Percentiles rank a stretch among this genome's conserved stretches.
These are phyloP conservation scores for Icerya purchasi DNA, from an alignment of 2,888 invertebrate genomes.

Conservation along the genomic window DNA sequence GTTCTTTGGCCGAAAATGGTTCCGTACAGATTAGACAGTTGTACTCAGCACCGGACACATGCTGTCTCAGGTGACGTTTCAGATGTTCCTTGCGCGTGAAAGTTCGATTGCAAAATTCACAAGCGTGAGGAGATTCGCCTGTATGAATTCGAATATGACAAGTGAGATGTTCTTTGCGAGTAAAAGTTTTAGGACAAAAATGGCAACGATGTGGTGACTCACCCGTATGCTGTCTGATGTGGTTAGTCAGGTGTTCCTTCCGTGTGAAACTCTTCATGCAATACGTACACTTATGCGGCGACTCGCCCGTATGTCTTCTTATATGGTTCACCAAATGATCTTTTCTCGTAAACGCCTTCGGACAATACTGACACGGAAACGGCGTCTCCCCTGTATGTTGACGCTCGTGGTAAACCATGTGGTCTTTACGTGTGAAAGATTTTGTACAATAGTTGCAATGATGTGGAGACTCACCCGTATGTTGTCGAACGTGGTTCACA, in stretches of 20 bases:
- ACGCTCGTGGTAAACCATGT: constrained; percentile 64
- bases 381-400: constrained; percentile 57
- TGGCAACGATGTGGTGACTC: constrained; percentile 59
- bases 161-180: constrained; percentile 50
- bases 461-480: constrained; percentile 34
- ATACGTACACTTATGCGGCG: constrained; percentile 66
- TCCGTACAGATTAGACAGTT: constrained; percentile 55
- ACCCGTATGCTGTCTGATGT: constrained; percentile 23
- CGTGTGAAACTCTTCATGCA: constrained; percentile 36
- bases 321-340: constrained; percentile 74
- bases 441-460: constrained; percentile 67
- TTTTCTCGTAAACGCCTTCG: constrained; percentile 67
- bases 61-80: constrained; percentile 46
- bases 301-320: constrained; percentile 71
- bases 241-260: constrained; percentile 22
- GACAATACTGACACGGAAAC: constrained; percentile 48
- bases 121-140: constrained; percentile 67
- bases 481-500: constrained; percentile 63
- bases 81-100: constrained; percentile 71
- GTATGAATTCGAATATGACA: constrained; percentile 64
- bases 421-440: constrained; percentile 68
- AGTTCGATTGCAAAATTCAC: constrained; percentile 62
- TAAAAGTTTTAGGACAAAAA: constrained; percentile 58
- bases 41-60: constrained; percentile 40
- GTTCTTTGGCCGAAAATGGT: constrained; percentile 51